These are phyloP conservation scores for Scaptomyza pallida DNA, from an alignment of 1,140 invertebrate genomes.

Conservation along the genomic window DNA sequence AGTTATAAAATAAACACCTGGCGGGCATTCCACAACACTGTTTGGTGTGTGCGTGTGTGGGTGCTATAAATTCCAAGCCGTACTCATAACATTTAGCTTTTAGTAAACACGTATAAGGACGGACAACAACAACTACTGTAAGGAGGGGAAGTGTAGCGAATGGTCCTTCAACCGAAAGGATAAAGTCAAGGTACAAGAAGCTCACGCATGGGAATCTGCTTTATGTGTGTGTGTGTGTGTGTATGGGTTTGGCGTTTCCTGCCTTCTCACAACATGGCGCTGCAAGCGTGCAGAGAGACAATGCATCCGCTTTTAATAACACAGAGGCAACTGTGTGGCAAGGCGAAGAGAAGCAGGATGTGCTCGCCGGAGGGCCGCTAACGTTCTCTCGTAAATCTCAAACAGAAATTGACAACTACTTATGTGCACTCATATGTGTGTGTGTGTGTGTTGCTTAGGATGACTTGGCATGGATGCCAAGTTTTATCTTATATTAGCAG, in stretches of 20 bases:
- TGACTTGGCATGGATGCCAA: constrained; percentile 6
- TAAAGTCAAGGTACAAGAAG: constrained; percentile 49
- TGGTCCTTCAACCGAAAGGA: constrained; percentile 57
- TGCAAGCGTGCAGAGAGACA: constrained; percentile 30
- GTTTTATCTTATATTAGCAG: constrained; percentile 55
- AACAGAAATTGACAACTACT: constrained; percentile 64
- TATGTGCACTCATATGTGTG: constrained; percentile 43
- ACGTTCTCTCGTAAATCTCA: constrained; percentile 55
- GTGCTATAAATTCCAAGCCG: constrained; percentile 38
- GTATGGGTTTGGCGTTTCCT: constrained; percentile 20
- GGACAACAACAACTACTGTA: not conserved
- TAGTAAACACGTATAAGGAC: constrained; percentile 2
- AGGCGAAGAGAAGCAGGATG: constrained; percentile 38
- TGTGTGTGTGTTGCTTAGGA: constrained; percentile 13
- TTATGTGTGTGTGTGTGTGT: constrained; percentile 9
- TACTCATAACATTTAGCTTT: constrained; percentile 61
- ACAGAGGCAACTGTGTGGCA: constrained; percentile 12
- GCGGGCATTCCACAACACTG: not conserved
- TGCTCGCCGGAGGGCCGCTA: constrained; percentile 55
- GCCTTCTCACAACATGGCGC: constrained; percentile 3
- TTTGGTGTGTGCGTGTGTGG: not conserved
- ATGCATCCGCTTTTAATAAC: constrained; percentile 71
- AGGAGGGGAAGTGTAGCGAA: constrained; percentile 27
- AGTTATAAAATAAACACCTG: constrained; percentile 5
- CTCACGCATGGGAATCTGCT: constrained; percentile 16